These are phyloP conservation scores for Automeris io DNA, from an alignment of 2,888 invertebrate genomes.

Conservation along the genomic window DNA sequence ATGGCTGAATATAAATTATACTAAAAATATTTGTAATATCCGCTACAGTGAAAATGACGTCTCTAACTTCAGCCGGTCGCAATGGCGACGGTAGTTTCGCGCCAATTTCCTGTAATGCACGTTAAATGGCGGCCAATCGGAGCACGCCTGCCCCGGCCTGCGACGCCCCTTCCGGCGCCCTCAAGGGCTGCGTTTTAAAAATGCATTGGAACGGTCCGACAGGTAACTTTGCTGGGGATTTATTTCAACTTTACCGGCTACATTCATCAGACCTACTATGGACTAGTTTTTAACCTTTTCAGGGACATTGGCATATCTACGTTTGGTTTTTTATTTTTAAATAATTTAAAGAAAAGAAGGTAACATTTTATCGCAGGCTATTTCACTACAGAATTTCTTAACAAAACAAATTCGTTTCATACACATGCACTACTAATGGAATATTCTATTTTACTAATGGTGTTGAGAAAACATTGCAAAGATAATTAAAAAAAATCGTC, in stretches of 20 bases:
- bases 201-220: conserved; percentile 17
- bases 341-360: no score
- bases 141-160: conserved; percentile 19
- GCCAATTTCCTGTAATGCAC: conserved; percentile 56
- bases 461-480: no score
- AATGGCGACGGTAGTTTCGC: conserved; percentile 29
- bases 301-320: no score
- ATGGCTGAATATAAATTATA: background rate
- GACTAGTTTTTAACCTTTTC: no score
- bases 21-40: background rate
- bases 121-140: conserved; percentile 47
- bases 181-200: conserved; percentile 21
- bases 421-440: no score
- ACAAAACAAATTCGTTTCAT: no score
- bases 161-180: conserved; percentile 22
- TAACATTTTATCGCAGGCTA: no score
- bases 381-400: no score
- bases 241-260: background rate
- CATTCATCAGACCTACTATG: background rate
- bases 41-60: background rate
- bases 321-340: no score
- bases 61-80: conserved; percentile 20
- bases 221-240: background rate
- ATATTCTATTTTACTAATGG: no score
- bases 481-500: no score